Base-by-base conservation (phyloP, 2,113 vertebrate species). In the Brachyistius frenatus region DNA sequence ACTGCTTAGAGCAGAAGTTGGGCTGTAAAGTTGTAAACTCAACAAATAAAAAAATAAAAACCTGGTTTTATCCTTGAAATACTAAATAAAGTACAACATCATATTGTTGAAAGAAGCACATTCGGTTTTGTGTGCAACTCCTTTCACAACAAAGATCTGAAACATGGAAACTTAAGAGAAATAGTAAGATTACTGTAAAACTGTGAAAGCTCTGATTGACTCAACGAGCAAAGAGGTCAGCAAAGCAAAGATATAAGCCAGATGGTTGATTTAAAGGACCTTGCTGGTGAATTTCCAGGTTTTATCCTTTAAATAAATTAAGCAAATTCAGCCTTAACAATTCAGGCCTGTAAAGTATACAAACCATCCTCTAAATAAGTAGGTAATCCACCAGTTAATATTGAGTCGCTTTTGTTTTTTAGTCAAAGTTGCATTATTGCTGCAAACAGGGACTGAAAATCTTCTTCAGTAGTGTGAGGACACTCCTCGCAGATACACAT, bases 131-230 rank as follows among this genome's bases (percentile, higher is more conserved):
- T 32, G 33, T 23, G 16, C 54, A 57, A 13, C 2, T 66, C 32
- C n/a, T 31, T 50, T 75, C 37, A 49, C 66, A 83, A 65, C 35
- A 79, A 54, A 23, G 65, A 73, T 71, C 50, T 37, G 61, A 56
- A 65, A 63, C 31, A 30, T 8, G 5, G 46, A 76, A 55, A 49
- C 37, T 16, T 46, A 31, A 47, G 30, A 50, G 16, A 70, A 47
- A 52, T 14, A 31, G n/a, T 13, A 35, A n/a, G 16, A 16, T 15
- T 1, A 7, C 41, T 41, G 32, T 13, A 9, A 23, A 9, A 41
- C 33, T 35, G 33, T 30, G 5, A 35, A 36, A 57, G 62, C 9
- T 30, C 13, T 49, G 37, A 3, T 30, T 7, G n/a, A 15, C 14
- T 23, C n/a, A 52, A 52, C 49, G 5, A 3, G 49, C 5, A 44